Percentiles rank a stretch among this genome's conserved stretches.
Evolutionary conservation across 2,888 invertebrate genomes (phyloP).

Genomic region (Adela reaumurella): DNA sequence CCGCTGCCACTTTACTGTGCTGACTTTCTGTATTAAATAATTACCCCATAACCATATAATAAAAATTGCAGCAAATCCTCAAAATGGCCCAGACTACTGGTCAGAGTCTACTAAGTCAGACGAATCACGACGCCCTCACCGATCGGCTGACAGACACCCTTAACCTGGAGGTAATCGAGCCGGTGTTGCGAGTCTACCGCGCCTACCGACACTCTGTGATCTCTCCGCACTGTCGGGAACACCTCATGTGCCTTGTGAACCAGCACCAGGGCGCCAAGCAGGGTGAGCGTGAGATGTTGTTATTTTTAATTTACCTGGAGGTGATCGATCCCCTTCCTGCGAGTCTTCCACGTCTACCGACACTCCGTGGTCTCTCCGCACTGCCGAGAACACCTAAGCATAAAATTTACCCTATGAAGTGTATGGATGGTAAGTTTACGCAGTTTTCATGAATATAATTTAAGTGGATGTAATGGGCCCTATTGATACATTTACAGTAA

Average conservation of each 20-base stretch:
- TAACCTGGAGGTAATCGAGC: constrained; percentile 79
- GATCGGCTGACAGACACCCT: constrained; percentile 75
- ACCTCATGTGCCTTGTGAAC: constrained; percentile 76
- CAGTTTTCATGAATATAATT: too few species aligned
- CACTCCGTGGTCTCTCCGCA: constrained; percentile 65
- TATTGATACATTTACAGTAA: too few species aligned
- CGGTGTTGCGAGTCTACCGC: constrained; percentile 71
- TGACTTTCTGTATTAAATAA: too few species aligned
- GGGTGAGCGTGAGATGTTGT: constrained; percentile 34
- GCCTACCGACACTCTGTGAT: constrained; percentile 71
- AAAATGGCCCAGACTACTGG: constrained; percentile 68
- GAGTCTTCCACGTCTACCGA: constrained; percentile 73
- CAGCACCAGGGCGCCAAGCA: constrained; percentile 58
- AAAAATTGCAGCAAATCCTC: constrained; percentile 62
- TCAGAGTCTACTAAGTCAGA: constrained; percentile 54
- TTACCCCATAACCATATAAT: too few species aligned
- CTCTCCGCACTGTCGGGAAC: constrained; percentile 71
- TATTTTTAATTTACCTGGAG: constrained; percentile 64
- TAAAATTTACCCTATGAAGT: not conserved
- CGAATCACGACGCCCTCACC: constrained; percentile 69
- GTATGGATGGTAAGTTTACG: too few species aligned
- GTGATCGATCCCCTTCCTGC: constrained; percentile 76
- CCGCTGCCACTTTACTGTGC: too few species aligned
- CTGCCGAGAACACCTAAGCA: constrained; percentile 69
- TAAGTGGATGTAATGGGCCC: too few species aligned